Evolutionary conservation across 2,113 vertebrate species (phyloP), one percentile per base, ranked within the genome.

Genomic region (Ptychochromis oligacanthus): DNA sequence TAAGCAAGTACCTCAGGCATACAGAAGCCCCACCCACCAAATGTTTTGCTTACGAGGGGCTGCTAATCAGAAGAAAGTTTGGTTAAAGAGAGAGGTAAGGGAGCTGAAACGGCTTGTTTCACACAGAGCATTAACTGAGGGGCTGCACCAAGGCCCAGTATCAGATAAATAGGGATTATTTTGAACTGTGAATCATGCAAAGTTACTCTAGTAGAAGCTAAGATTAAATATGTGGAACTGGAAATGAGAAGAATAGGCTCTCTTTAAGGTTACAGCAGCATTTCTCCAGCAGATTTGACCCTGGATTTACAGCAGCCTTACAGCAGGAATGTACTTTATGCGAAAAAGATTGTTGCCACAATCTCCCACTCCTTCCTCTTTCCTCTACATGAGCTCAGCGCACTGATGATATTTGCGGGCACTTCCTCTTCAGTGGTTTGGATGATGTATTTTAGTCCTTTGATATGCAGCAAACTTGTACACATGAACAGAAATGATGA

Each of bases 341-440:
- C 49, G 55, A 4, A 60, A 28, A 75, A 38, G 2, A 40, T 20
- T 67, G 26, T 43, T 64, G 18, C 81, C 79, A 78, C 49, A 0
- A 38, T 7, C 3, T 43, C 60, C 65, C 34, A 28, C 38, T 56
- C 13, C 77, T 85, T 84, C 84, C 79, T 78, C 77, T 82, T 84
- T 82, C 49, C 14, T 62, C 8, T 70, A 58, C 28, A 28, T 78
- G 75, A 56, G 18, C 46, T 56, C 75, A 75, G 7, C 5, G n/a
- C 9, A 24, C 55, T 74, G 2, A 54, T 34, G 2, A 72, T 4
- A 34, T 58, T 26, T 17, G 2, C 20, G 13, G 13, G 56, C 57
- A 22, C 43, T 83, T 89, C 90, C 74, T 88, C 60, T 46, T 81
- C 18, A 46, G 5, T 76, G 55, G n/a, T 86, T 58, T 80, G n/a